Conservation (phyloP, 2,888 invertebrate species). For the Blera fallax region DNA sequence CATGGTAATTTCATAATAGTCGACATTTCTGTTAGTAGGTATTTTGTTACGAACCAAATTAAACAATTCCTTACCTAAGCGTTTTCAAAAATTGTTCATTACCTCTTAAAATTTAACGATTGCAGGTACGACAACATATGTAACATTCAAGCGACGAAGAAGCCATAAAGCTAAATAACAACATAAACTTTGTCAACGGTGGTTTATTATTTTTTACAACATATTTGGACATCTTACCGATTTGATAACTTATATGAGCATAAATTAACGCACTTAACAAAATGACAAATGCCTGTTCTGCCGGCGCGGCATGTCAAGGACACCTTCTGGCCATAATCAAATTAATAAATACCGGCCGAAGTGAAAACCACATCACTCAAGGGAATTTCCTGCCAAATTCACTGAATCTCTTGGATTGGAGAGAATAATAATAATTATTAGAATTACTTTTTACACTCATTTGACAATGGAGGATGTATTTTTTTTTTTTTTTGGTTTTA, state of each 20-base stretch:
- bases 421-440: slow-evolving; percentile 60
- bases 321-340: slow-evolving; percentile 34
- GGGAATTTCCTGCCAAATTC: slow-evolving; percentile 45
- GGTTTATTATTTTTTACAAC: neutral
- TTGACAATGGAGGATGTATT: slow-evolving; percentile 47
- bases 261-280: neutral
- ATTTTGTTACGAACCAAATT: too few relatives aligned
- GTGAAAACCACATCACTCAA: slow-evolving; percentile 50
- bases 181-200: neutral
- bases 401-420: slow-evolving; percentile 21
- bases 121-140: neutral
- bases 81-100: neutral
- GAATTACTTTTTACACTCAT: slow-evolving; percentile 67
- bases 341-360: slow-evolving; percentile 37
- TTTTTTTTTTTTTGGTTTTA: slow-evolving; percentile 35
- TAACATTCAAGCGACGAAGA: neutral
- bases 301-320: slow-evolving; percentile 13
- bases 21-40: too few relatives aligned
- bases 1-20: too few relatives aligned
- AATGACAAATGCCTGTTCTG: neutral
- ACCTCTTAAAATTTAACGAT: neutral
- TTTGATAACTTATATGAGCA: neutral
- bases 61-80: too few relatives aligned
- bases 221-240: neutral
- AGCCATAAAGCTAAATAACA: neutral